Conservation (phyloP, 2,113 vertebrate genomes). For the Condylura cristata region DNA sequence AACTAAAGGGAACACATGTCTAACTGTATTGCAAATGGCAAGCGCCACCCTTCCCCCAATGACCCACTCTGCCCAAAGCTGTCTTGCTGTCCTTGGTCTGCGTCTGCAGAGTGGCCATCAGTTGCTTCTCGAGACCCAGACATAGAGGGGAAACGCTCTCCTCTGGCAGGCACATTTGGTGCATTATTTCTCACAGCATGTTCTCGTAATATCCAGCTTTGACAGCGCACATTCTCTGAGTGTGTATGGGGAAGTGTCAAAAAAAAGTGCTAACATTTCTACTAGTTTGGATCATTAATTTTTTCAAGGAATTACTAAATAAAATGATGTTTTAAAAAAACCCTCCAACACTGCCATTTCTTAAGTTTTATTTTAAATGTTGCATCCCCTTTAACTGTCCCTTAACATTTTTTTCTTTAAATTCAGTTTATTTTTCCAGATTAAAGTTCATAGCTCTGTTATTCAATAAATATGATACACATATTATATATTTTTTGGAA, state of each 20-base stretch:
- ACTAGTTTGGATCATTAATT: constrained; percentile 73
- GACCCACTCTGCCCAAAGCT: background rate
- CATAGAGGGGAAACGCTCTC: background rate
- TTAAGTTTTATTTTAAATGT: constrained; percentile 64
- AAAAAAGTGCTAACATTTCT: constrained; percentile 74
- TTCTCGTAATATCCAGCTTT: constrained; percentile 61
- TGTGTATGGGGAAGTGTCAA: constrained; percentile 56
- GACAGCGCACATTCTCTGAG: constrained; percentile 32
- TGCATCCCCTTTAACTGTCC: background rate
- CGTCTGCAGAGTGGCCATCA: background rate
- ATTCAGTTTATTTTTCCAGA: constrained; percentile 44
- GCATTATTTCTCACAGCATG: background rate
- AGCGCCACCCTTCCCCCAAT: background rate
- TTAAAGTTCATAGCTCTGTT: constrained; percentile 47
- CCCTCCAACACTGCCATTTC: constrained; percentile 25
- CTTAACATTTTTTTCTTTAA: background rate
- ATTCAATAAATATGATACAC: background rate
- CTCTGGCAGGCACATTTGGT: constrained; percentile 59
- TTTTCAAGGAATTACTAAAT: constrained; percentile 75
- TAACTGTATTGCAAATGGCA: background rate
- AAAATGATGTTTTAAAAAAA: constrained; percentile 53
- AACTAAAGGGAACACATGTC: background rate
- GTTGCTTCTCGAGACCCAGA: background rate
- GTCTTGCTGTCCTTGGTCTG: background rate
- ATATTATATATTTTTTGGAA: constrained; percentile 15